Evolutionary conservation across 2,888 invertebrate genomes (phyloP), one percentile per base, ranked within the genome.

Genomic region (Choristoneura rosaceana): DNA sequence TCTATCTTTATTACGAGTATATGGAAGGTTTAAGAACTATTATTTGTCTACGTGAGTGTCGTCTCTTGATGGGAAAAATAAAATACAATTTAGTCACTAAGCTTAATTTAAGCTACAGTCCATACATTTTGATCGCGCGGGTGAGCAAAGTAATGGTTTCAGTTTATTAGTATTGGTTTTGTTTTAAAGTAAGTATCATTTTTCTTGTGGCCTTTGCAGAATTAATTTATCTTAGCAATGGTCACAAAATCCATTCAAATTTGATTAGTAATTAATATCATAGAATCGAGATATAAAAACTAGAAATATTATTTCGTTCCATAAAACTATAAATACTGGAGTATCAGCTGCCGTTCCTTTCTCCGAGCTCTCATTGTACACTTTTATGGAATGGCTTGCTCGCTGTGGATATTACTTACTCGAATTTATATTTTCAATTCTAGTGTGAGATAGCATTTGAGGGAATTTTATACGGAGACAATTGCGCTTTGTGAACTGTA

Each of bases 331-430:
- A 55, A 69, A 41, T 45, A 69, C n/a, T 14, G 15, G 45, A 55
- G 34, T 62, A 38, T 17, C 4, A 15, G 25, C 55, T 15, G 47
- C n/a, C 52, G 3, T 33, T n/a, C 14, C 25, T 15, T n/a, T 9
- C n/a, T 50, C 63, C 41, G n/a, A 34, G 58, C 41, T 17, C 5
- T 38, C 45, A 64, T 60, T 64, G 68, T 64, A 34, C 34, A 69
- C 68, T 75, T 73, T 70, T 65, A 75, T 68, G 64, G 73, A 73
- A 75, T 73, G 59, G 69, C 71, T 74, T 69, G 69, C 66, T 25
- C 66, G 66, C 60, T 14, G 70, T 52, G 70, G 65, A 45, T 68
- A 68, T 63, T 71, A 60, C 63, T 67, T 67, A 71, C 59, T 68
- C 1, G 68, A 64, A 73, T 73, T 73, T 73, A 73, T 73, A 64